These are phyloP conservation scores for Edolisoma coerulescens DNA, from an alignment of 2,113 vertebrate species.

Conservation along the genomic window DNA sequence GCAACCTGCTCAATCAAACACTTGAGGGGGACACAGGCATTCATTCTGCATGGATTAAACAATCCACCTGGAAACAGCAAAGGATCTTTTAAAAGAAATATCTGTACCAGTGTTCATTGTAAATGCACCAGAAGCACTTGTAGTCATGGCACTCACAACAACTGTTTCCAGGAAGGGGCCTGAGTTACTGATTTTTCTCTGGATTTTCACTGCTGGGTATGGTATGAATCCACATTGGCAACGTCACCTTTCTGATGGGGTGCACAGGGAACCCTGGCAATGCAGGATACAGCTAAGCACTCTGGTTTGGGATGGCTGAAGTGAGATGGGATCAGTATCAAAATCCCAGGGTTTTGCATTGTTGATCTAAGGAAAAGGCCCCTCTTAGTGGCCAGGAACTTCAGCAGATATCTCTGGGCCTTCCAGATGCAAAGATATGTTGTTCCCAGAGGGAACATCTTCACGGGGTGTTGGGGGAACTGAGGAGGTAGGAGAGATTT, in stretches of 20 bases:
- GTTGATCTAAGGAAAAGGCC: background rate
- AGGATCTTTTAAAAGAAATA: background rate
- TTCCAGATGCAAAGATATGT: background rate
- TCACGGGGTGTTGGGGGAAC: background rate
- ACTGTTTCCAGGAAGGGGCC: rapidly evolving
- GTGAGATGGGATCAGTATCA: background rate
- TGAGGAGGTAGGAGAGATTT: background rate
- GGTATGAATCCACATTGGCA: background rate
- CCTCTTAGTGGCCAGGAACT: background rate
- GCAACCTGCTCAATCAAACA: background rate
- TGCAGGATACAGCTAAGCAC: background rate
- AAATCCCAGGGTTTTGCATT: background rate
- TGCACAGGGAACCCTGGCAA: rapidly evolving
- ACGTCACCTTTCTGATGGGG: background rate
- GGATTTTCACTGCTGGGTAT: background rate
- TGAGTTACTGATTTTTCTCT: background rate
- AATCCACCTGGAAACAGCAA: background rate
- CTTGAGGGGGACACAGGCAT: rapidly evolving
- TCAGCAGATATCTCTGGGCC: background rate
- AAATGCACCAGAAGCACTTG: background rate
- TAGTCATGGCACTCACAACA: background rate
- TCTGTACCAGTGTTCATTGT: background rate
- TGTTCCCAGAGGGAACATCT: background rate
- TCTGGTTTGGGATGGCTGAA: background rate
- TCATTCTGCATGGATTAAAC: background rate